phyloP scores from a whole-genome alignment of 2,797 vertebrate species.

The Parauchenoglanis punctatus region DNA sequence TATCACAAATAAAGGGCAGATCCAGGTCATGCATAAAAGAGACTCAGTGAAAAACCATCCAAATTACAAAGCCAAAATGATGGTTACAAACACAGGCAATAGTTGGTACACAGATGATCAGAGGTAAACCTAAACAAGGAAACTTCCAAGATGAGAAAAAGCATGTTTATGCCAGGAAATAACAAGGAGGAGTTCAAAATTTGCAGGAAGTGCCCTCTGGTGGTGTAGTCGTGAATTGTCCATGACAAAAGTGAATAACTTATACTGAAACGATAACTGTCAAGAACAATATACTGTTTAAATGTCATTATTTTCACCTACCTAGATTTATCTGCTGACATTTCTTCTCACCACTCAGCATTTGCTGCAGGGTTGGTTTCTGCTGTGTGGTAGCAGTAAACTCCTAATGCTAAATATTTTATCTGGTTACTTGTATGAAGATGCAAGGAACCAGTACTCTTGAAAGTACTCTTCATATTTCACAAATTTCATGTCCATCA shows the following conservation, averaged over 20 bases:
- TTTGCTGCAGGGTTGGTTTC: not conserved
- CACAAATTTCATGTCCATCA: no score
- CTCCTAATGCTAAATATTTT: not conserved
- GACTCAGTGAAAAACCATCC: not conserved
- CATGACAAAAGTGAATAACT: not conserved
- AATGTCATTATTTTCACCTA: not conserved
- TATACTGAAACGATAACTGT: not conserved
- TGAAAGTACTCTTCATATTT: not conserved
- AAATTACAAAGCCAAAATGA: not conserved
- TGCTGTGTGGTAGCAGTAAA: not conserved
- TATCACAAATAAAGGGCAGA: not conserved
- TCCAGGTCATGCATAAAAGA: not conserved
- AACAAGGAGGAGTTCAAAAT: not conserved
- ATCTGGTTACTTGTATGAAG: not conserved
- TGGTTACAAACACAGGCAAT: not conserved
- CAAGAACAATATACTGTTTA: not conserved
- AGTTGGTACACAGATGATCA: not conserved
- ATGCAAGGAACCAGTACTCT: not conserved
- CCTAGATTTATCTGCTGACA: not conserved
- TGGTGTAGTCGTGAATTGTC: not conserved
- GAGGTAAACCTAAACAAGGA: not conserved
- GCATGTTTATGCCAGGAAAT: not conserved
- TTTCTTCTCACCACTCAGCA: not conserved
- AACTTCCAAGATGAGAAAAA: not conserved
- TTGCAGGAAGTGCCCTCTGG: not conserved